Evolutionary conservation across 1,140 invertebrate species (phyloP).

Genomic region (Asbolus verrucosus): DNA sequence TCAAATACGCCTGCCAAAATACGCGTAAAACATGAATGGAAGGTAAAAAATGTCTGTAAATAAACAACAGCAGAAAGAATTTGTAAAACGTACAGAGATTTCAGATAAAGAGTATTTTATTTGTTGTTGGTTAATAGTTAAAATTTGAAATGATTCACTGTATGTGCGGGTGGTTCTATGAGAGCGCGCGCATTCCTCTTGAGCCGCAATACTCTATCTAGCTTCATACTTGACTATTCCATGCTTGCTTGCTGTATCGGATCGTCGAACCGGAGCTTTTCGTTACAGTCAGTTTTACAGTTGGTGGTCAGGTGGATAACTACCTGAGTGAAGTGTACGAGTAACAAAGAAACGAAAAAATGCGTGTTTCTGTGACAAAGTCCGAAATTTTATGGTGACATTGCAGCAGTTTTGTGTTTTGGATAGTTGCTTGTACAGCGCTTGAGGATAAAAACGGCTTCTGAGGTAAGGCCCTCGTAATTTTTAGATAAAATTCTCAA

Average conservation of each 20-base stretch:
- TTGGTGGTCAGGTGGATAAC: conserved; percentile 32
- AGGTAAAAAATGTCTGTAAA: too few relatives aligned
- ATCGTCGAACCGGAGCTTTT: conserved; percentile 31
- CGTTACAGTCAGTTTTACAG: conserved; percentile 35
- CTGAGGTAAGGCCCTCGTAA: too few relatives aligned
- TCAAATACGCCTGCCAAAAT: too few relatives aligned
- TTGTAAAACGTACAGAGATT: too few relatives aligned
- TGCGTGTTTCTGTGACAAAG: background rate
- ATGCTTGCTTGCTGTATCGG: conserved; percentile 26
- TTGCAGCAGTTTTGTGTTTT: background rate
- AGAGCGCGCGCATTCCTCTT: conserved; percentile 31
- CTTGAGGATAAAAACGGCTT: too few relatives aligned
- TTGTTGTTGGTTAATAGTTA: background rate
- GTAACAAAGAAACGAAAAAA: background rate
- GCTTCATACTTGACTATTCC: conserved; percentile 22
- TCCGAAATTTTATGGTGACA: background rate
- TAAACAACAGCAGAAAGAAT: too few relatives aligned
- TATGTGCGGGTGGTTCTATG: conserved; percentile 26
- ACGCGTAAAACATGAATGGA: too few relatives aligned
- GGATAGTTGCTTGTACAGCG: background rate
- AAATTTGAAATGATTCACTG: conserved; percentile 25
- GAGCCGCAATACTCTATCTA: conserved; percentile 28
- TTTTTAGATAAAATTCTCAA: too few relatives aligned
- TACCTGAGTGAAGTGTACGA: conserved; percentile 24
- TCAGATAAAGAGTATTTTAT: too few relatives aligned